Conservation (phyloP, 2,113 vertebrate species). For the Zosterops japonicus region DNA sequence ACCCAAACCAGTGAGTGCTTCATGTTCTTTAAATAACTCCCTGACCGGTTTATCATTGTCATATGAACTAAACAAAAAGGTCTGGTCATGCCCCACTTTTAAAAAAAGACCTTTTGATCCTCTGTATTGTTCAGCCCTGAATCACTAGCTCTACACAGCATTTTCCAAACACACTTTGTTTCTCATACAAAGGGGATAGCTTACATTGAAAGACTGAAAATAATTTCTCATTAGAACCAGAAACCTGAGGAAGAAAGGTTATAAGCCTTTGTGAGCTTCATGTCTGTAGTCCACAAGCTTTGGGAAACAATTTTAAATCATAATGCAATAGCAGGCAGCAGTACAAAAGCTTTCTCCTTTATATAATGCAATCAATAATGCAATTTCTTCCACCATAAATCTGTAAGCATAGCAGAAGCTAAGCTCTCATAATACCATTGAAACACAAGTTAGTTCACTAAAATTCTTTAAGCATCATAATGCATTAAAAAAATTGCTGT, state of each 20-base stretch:
- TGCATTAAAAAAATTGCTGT: background rate
- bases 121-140: background rate
- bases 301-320: constrained; percentile 48
- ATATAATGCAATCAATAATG: constrained; percentile 32
- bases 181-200: constrained; percentile 19
- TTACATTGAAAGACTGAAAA: constrained; percentile 13
- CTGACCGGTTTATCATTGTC: constrained; percentile 9
- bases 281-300: background rate
- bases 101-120: constrained; percentile 32
- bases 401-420: background rate
- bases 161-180: constrained; percentile 21
- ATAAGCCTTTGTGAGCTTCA: background rate
- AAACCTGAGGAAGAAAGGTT: constrained; percentile 53
- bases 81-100: constrained; percentile 18
- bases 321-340: background rate
- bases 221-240: constrained; percentile 41
- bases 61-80: constrained; percentile 34
- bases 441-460: background rate
- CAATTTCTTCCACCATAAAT: constrained; percentile 19
- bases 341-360: constrained; percentile 14
- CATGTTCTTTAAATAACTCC: constrained; percentile 45
- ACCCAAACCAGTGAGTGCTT: background rate
- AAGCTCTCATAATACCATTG: background rate
- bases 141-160: background rate
- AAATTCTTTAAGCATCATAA: background rate